Percentiles rank a stretch among this genome's conserved stretches.
Evolutionary conservation across 2,888 invertebrate genomes (phyloP).

Genomic region (Tenthredo amoena): DNA sequence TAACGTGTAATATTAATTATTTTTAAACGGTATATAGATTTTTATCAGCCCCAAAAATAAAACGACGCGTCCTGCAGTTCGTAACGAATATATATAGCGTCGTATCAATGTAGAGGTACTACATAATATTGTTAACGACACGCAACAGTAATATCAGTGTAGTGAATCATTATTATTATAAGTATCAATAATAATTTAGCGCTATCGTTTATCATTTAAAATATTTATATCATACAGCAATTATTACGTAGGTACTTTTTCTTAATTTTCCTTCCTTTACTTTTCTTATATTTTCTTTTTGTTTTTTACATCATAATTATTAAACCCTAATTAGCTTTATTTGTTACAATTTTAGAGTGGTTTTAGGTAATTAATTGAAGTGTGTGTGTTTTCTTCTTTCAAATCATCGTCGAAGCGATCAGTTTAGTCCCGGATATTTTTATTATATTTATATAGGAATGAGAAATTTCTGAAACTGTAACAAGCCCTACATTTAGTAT

Average conservation of each 20-base stretch:
- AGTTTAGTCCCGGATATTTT: background rate
- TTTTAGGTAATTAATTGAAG: background rate
- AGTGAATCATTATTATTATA: slow-evolving; percentile 3
- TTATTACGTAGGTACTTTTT: background rate
- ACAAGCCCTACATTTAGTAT: background rate
- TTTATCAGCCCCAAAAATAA: background rate
- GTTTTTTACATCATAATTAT: background rate
- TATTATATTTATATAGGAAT: background rate
- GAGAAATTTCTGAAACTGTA: background rate
- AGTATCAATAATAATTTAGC: slow-evolving; percentile 7
- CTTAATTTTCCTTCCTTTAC: background rate
- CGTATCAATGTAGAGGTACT: background rate
- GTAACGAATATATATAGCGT: background rate
- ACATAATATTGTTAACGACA: slow-evolving; percentile 22
- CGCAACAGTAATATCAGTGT: slow-evolving; percentile 40
- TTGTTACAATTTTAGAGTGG: background rate
- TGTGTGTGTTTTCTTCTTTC: background rate
- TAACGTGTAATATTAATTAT: background rate
- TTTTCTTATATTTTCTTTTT: background rate
- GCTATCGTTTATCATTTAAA: slow-evolving; percentile 1
- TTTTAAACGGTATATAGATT: background rate
- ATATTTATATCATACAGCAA: background rate
- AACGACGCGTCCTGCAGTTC: slow-evolving; percentile 14
- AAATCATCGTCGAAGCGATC: background rate
- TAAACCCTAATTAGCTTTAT: slow-evolving; percentile 16